A percentile compares a stretch with the other conserved stretches of the same genome.
These are phyloP conservation scores for Rhyacichthys aspro DNA, from an alignment of 2,797 vertebrate genomes.

Conservation along the genomic window DNA sequence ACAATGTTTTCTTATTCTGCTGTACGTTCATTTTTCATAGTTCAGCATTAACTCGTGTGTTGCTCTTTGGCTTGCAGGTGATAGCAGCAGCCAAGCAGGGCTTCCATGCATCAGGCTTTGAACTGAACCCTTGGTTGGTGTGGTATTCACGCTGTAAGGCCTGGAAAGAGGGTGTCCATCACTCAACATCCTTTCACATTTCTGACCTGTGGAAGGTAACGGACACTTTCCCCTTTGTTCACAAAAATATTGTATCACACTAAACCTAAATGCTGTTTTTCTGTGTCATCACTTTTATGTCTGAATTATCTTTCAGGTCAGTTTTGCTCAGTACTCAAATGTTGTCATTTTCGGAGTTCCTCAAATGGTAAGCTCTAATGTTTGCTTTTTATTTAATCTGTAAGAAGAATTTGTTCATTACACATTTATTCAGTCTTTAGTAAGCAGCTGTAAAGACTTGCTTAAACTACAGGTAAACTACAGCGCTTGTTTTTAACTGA, in stretches of 20 bases:
- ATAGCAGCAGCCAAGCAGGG: slow-evolving; percentile 93
- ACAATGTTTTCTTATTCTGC: too few relatives aligned
- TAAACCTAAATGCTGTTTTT: neutral
- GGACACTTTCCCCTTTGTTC: neutral
- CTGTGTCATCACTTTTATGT: slow-evolving; percentile 8
- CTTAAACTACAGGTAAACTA: too few relatives aligned
- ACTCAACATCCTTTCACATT: slow-evolving; percentile 85
- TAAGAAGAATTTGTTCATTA: too few relatives aligned
- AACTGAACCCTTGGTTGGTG: slow-evolving; percentile 96
- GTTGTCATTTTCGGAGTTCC: slow-evolving; percentile 96
- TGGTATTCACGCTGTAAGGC: slow-evolving; percentile 92
- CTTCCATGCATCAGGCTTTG: slow-evolving; percentile 89
- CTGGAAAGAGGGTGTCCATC: slow-evolving; percentile 89
- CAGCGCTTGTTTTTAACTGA: neutral
- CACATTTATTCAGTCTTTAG: neutral
- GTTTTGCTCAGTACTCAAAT: slow-evolving; percentile 88
- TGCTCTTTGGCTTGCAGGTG: slow-evolving; percentile 77
- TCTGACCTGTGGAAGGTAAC: slow-evolving; percentile 96
- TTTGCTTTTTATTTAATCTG: neutral
- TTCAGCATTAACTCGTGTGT: neutral
- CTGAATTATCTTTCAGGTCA: slow-evolving; percentile 80
- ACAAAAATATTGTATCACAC: neutral
- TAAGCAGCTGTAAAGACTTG: neutral
- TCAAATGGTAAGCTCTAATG: slow-evolving; percentile 89
- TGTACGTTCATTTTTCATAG: neutral